Base-by-base conservation (phyloP, 92 coral and sea anemone genomes). In the Diadumene lineata region DNA sequence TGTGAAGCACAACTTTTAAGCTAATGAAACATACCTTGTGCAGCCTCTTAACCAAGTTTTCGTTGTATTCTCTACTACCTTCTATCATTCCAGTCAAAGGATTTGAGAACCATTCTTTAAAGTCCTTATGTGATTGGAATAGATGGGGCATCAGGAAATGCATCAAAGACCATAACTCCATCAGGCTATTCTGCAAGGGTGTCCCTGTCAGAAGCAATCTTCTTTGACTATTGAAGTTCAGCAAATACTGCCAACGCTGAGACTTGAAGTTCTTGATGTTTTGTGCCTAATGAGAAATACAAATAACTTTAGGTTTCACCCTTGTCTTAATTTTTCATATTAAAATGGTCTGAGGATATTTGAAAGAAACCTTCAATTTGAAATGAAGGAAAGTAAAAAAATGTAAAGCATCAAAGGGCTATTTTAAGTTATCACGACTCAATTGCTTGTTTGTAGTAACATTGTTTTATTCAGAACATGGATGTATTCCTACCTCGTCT, bases 81-180 rank as follows among this genome's bases (percentile, higher is more conserved):
- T 96, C 99, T 64, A 96, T 96, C 99, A 96, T 96, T n/a, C 99
- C 99, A 28, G 99, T 88, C 26, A 96, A 84, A 38, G 97, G 99
- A 75, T 96, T 96, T 2, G 99, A 92, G 74, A 96, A 96, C 99
- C 99, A 96, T 63, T 96, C 97, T 70, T 96, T 93, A 85, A 96
- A 96, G 66, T 96, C 99, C 64, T 92, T 92, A 71, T 96, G 99
- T 24, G 99, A 96, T 72, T 96, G 97, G 72, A 96, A 96, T 66
- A 96, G 86, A 70, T 96, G 99, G 22, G 99, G 99, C 99, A 96
- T 96, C 38, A 96, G 73, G 73, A 96, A 96, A 71, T 96, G 99
- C 99, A 96, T 96, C 68, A 96, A 74, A 4, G 99, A 96, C 99
- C 99, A 96, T 43, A 96, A 87, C 56, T 96, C 99, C 99, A 96